Base-by-base conservation (phyloP, 2,113 vertebrate genomes). In the Dipodomys stephensi region DNA sequence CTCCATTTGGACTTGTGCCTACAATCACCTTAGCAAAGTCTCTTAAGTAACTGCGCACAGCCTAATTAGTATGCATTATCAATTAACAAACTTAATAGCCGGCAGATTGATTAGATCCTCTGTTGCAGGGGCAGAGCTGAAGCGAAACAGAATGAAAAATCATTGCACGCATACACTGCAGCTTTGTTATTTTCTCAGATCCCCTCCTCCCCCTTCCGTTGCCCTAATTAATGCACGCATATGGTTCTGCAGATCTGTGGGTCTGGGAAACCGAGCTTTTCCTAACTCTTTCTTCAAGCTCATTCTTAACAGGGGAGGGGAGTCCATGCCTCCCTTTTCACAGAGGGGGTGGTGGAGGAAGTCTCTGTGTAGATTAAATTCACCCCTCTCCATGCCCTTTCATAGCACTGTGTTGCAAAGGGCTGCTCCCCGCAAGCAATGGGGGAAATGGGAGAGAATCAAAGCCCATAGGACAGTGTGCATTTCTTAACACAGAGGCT, bases 11-110 rank as follows among this genome's bases (percentile, higher is more conserved):
- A 99, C 98, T 98, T 97, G 98, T 99, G 99, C 99, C 99, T 99
- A 99, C 99, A 99, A 99, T 99, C 99, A 99, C 99, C 99, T 99
- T 99, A 99, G 99, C 99, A 98, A 99, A 99, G 99, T 99, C 99
- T 99, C 99, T 99, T 99, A 99, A 99, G 99, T 99, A 99, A 99
- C 99, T 98, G 99, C 98, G 98, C 98, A 98, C 98, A 98, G 99
- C 98, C 99, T 99, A 99, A 99, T 99, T 99, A 99, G 99, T 99
- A 99, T 99, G 99, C 99, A 99, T 99, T 99, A 99, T 99, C 99
- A 99, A 99, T 99, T 99, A 99, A 99, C 99, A 99, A 99, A 99
- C 99, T 99, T 99, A 99, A 99, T 99, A 99, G 99, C 99, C 99
- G 98, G 99, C 99, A 99, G 99, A 99, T 99, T 99, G 99, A 99